Conservation (phyloP, 2,797 vertebrate species). For the Sphaeramia orbicularis region DNA sequence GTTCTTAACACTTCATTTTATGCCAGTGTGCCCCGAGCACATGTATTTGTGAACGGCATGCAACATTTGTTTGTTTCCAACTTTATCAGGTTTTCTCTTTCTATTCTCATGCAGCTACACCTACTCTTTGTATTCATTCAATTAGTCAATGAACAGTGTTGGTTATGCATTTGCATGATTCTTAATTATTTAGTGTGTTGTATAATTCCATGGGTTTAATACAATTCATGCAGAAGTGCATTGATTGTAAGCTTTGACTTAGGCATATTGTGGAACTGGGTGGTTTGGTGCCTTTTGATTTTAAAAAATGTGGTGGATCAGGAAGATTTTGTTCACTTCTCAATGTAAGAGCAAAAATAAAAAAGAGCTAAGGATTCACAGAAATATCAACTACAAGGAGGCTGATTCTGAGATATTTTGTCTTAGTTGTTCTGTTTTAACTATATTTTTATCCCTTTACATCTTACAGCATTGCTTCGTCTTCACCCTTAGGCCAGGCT, state of each 20-base stretch:
- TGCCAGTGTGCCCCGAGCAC: too few relatives aligned
- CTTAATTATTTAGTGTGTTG: too few relatives aligned
- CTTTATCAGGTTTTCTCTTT: too few relatives aligned
- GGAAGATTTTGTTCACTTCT: conserved; percentile 1
- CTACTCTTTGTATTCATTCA: too few relatives aligned
- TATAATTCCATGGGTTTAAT: too few relatives aligned
- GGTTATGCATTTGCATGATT: too few relatives aligned
- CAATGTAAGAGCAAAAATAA: not conserved
- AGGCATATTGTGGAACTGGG: not conserved
- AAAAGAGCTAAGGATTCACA: not conserved
- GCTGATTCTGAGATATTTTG: conserved; percentile 21
- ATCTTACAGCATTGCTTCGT: conserved; percentile 17
- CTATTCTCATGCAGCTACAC: too few relatives aligned
- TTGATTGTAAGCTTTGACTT: not conserved
- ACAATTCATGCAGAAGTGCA: too few relatives aligned
- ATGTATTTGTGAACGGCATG: too few relatives aligned
- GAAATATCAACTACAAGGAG: not conserved
- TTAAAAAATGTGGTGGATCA: not conserved
- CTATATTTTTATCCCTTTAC: conserved; percentile 12
- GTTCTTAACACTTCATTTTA: too few relatives aligned
- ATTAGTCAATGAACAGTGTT: too few relatives aligned
- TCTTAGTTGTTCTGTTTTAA: conserved; percentile 6
- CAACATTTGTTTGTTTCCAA: too few relatives aligned
- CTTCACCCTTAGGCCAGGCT: conserved; percentile 39
- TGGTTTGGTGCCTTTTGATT: conserved; percentile 1